Base-by-base conservation (phyloP, 2,113 vertebrate genomes). In the Cnemophilus loriae region DNA sequence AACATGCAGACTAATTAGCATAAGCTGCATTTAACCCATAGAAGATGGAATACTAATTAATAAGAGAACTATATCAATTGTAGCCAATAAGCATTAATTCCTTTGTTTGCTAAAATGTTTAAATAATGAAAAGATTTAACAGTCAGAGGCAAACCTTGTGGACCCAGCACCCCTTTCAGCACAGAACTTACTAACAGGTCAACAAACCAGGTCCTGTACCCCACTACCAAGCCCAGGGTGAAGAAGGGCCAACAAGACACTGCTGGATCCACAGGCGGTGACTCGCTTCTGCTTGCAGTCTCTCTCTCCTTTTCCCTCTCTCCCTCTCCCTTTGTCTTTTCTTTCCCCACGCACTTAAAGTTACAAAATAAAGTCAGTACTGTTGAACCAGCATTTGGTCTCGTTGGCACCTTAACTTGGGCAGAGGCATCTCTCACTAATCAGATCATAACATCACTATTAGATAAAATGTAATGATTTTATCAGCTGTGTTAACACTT, bases 401-500 rank as follows among this genome's bases (percentile, higher is more conserved):
- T 59, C 5, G 1, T 22, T 23, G 11, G 49, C 46, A 46, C 16
- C 11, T 46, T 30, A 53, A 24, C 52, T 22, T n/a, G 39, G 46
- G 39, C 53, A 68, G 28, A 68, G 39, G 24, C 39, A 53, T 17
- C 28, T 39, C 28, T 60, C 28, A 39, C 7, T 39, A 39, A 53
- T n/a, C 7, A 11, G n/a, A 46, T 28, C 27, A 46, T 24, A 39
- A 67, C 23, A 59, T 23, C 1, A 1, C 32, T 67, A 5, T 37
- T 79, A 73, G 19, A 87, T 32, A 68, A 71, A 79, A 84, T 4
- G 13, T 11, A 87, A 32, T 28, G 2, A 75, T 50, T 81, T 90
- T 63, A 88, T 73, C 75, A 90, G 37, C 11, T 84, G 37, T 74
- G 81, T 90, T 77, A 93, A 56, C 56, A 96, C 98, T 98, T 98